A percentile compares a stretch with the other conserved stretches of the same genome.
Evolutionary conservation across 2,888 invertebrate species (phyloP).

Genomic region (Amaurobius ferox): DNA sequence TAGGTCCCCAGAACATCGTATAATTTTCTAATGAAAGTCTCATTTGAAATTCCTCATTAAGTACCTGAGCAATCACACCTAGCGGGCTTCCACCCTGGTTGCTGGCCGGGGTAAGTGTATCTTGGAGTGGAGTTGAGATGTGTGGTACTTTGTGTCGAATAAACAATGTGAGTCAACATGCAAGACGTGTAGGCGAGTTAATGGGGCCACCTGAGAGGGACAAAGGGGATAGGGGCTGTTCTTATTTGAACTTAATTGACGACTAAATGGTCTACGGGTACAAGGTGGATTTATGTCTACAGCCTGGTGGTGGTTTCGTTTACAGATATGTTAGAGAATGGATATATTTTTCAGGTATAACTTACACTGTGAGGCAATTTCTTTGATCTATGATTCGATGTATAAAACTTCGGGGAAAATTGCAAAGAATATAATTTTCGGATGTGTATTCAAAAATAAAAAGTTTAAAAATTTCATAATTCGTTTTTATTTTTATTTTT

Average conservation of each 20-base stretch:
- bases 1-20: constrained; percentile 10
- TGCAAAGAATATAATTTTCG: no score
- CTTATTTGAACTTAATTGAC: constrained; percentile 65
- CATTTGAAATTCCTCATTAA: constrained; percentile 38
- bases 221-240: constrained; percentile 27
- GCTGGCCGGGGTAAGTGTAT: background rate
- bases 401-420: no score
- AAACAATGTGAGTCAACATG: constrained; percentile 9
- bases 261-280: no score
- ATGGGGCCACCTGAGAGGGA: constrained; percentile 35
- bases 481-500: no score
- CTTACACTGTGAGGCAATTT: no score
- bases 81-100: background rate
- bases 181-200: constrained; percentile 41
- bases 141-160: constrained; percentile 1
- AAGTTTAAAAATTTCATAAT: no score
- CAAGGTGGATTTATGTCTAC: no score
- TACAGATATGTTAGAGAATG: no score
- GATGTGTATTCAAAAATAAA: no score
- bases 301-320: no score
- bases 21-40: constrained; percentile 54
- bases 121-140: constrained; percentile 18
- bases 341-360: no score
- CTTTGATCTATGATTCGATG: no score
- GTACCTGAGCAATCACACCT: background rate